Conservation (phyloP, 2,797 vertebrate species). For the Callimico goeldii region DNA sequence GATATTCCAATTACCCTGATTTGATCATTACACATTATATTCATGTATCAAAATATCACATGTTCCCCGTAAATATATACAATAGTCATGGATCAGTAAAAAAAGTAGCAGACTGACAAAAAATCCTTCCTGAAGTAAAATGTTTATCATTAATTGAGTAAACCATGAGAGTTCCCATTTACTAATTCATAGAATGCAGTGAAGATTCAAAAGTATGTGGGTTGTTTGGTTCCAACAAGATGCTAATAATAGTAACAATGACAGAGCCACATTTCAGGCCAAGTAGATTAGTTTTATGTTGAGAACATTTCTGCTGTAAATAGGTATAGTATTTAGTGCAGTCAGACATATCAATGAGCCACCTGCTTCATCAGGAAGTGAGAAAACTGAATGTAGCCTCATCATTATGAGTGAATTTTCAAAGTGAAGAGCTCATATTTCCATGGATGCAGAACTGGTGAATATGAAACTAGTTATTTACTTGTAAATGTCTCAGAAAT, state of each 20-base stretch:
- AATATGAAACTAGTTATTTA: background rate
- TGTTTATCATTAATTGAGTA: background rate
- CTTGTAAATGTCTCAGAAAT: conserved; percentile 38
- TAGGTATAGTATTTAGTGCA: background rate
- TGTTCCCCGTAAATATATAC: background rate
- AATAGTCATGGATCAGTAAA: background rate
- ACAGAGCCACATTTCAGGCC: background rate
- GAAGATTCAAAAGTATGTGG: background rate
- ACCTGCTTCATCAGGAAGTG: background rate
- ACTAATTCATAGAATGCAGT: background rate
- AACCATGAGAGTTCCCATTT: background rate
- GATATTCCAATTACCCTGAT: background rate
- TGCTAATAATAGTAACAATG: background rate
- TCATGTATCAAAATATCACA: background rate
- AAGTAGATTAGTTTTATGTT: conserved; percentile 25
- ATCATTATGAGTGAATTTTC: background rate
- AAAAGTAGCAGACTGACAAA: background rate
- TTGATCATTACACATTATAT: background rate
- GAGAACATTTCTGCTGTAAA: background rate
- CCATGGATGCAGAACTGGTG: background rate
- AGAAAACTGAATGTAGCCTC: background rate
- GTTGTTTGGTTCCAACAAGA: background rate
- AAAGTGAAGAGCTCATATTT: background rate
- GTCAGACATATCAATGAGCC: background rate
- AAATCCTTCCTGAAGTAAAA: conserved; percentile 20